These are phyloP conservation scores for Lates calcarifer DNA, from an alignment of 2,113 vertebrate genomes.

Conservation along the genomic window DNA sequence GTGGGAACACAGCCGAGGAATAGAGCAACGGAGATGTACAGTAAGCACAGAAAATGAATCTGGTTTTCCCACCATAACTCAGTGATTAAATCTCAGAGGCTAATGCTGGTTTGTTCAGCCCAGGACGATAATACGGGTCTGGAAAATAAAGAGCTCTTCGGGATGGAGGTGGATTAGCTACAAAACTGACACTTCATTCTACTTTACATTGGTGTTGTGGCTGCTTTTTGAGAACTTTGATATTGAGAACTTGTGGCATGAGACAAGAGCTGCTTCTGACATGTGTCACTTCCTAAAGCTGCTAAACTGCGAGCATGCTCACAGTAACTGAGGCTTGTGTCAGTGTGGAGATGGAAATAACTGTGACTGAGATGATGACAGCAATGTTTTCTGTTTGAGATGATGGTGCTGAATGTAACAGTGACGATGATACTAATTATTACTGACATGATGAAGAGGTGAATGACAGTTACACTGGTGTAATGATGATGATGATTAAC, in stretches of 20 bases:
- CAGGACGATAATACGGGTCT: conserved; percentile 38
- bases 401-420: conserved; percentile 28
- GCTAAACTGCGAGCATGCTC: conserved; percentile 68
- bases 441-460: not conserved
- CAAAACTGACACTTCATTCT: conserved; percentile 57
- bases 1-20: not conserved
- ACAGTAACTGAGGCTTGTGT: conserved; percentile 21
- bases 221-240: conserved; percentile 61
- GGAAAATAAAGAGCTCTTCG: conserved; percentile 35
- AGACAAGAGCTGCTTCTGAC: conserved; percentile 66
- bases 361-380: conserved; percentile 9
- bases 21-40: conserved; percentile 4
- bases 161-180: conserved; percentile 38
- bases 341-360: conserved; percentile 34
- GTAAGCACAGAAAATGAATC: conserved; percentile 12
- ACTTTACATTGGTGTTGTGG: conserved; percentile 70
- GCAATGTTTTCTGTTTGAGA: conserved; percentile 4
- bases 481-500: conserved; percentile 9
- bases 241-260: conserved; percentile 49
- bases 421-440: not conserved
- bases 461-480: not conserved
- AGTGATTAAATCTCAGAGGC: conserved; percentile 43
- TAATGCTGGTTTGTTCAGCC: conserved; percentile 44
- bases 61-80: conserved; percentile 25
- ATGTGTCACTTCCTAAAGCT: conserved; percentile 75